Conservation (phyloP, 2,888 invertebrate species). For the Microctonus hyperodae region DNA sequence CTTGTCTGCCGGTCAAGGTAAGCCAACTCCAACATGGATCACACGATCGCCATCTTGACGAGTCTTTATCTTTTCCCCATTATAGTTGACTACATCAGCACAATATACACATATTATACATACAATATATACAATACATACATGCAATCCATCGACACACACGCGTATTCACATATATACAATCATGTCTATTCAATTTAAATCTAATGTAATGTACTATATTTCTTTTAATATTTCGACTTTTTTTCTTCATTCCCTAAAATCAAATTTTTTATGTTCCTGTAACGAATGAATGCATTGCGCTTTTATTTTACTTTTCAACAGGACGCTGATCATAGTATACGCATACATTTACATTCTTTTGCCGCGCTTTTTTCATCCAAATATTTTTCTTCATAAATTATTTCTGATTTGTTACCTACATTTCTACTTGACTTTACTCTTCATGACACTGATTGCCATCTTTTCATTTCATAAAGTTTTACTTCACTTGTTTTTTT, state of each 20-base stretch:
- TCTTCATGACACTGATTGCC: neutral
- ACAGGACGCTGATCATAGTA: neutral
- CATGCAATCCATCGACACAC: neutral
- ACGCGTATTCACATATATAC: neutral
- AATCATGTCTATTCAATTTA: no score
- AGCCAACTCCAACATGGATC: conserved; percentile 54
- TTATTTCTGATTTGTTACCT: neutral
- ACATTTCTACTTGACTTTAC: neutral
- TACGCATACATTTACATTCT: neutral
- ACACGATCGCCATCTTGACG: conserved; percentile 54
- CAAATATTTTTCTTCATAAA: neutral
- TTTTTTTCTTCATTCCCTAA: no score
- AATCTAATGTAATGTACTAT: no score
- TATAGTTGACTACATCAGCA: neutral
- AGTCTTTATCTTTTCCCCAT: conserved; percentile 14
- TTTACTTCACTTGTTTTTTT: neutral
- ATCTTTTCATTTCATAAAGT: neutral
- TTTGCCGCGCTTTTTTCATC: conserved; percentile 18
- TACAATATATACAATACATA: no score
- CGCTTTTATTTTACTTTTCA: no score
- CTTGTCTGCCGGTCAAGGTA: conserved; percentile 80
- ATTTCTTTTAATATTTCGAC: no score
- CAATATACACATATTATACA: neutral
- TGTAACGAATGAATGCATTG: neutral
- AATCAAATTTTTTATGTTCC: neutral